Evolutionary conservation across 2,888 invertebrate genomes (phyloP).

Genomic region (Andrena flavipes): DNA sequence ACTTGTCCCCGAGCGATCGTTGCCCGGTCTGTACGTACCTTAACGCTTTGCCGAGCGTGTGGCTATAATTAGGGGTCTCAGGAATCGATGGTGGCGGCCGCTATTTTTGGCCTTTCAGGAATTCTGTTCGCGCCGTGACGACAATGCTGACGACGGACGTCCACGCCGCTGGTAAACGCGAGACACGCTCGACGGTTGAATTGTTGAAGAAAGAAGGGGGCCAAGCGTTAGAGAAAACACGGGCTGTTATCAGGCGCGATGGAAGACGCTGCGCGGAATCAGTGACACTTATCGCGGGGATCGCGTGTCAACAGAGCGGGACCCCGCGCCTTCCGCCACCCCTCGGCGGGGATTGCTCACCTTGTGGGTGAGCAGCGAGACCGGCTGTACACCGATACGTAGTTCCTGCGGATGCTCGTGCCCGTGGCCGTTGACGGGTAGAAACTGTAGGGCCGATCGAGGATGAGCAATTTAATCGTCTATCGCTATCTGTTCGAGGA

Average conservation of each 20-base stretch:
- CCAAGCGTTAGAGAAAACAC: conserved; percentile 10
- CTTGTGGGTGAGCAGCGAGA: conserved; percentile 75
- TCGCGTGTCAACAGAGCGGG: conserved; percentile 14
- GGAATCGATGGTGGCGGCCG: background rate
- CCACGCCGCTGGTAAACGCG: background rate
- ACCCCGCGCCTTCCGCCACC: conserved; percentile 1
- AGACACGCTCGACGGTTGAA: background rate
- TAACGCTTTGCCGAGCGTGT: background rate
- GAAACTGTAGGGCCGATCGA: conserved; percentile 72
- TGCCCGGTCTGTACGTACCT: no score
- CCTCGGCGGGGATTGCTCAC: conserved; percentile 66
- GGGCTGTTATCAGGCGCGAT: background rate
- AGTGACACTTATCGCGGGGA: conserved; percentile 25
- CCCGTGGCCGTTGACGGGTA: conserved; percentile 69
- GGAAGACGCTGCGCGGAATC: conserved; percentile 7
- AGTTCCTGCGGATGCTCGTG: conserved; percentile 71
- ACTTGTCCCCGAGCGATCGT: no score
- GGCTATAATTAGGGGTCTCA: conserved; percentile 17
- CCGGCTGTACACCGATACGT: conserved; percentile 71
- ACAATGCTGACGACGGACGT: background rate
- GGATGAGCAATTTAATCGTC: conserved; percentile 46
- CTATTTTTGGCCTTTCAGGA: conserved; percentile 17
- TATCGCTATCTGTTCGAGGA: background rate
- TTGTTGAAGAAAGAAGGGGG: background rate
- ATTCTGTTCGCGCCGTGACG: conserved; percentile 12